phyloP scores from a whole-genome alignment of 2,888 invertebrate genomes.

The Thelaira solivaga region DNA sequence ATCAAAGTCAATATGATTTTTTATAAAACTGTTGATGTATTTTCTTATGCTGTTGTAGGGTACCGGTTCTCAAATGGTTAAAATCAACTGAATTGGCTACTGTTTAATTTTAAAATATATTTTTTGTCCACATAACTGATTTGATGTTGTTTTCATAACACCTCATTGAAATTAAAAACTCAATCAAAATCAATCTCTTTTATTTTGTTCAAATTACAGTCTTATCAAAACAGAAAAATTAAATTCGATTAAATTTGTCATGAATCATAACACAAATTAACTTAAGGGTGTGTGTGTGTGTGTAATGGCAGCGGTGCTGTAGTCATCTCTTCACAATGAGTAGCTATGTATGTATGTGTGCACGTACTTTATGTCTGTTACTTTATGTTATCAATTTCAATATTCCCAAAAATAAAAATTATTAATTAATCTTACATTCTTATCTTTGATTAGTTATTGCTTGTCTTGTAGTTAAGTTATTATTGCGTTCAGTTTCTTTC shows the following conservation, averaged over 20 bases:
- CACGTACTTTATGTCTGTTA: too few relatives aligned
- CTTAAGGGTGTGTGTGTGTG: neutral
- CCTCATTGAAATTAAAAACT: constrained; percentile 20
- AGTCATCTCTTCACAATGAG: constrained; percentile 14
- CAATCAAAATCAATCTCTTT: constrained; percentile 33
- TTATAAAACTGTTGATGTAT: neutral
- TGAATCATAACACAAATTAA: neutral
- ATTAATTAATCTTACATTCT: constrained; percentile 57
- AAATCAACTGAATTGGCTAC: neutral
- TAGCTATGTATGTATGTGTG: constrained; percentile 2
- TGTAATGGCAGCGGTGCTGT: neutral
- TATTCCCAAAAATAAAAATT: constrained; percentile 9
- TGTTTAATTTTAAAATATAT: constrained; percentile 10
- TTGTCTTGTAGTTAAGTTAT: constrained; percentile 12
- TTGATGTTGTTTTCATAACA: constrained; percentile 4
- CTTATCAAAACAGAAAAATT: constrained; percentile 24
- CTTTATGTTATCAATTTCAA: constrained; percentile 29
- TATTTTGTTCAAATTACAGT: constrained; percentile 16
- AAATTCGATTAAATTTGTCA: constrained; percentile 25
- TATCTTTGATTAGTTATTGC: constrained; percentile 15
- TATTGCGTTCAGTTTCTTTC: constrained; percentile 27
- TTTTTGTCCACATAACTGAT: constrained; percentile 1
- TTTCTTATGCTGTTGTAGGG: neutral
- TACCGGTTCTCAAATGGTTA: neutral
- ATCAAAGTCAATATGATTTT: too few relatives aligned